Percentiles rank a stretch among this genome's conserved stretches.
Conservation (phyloP, 2,888 invertebrate genomes). For the Chouioia cunea region DNA sequence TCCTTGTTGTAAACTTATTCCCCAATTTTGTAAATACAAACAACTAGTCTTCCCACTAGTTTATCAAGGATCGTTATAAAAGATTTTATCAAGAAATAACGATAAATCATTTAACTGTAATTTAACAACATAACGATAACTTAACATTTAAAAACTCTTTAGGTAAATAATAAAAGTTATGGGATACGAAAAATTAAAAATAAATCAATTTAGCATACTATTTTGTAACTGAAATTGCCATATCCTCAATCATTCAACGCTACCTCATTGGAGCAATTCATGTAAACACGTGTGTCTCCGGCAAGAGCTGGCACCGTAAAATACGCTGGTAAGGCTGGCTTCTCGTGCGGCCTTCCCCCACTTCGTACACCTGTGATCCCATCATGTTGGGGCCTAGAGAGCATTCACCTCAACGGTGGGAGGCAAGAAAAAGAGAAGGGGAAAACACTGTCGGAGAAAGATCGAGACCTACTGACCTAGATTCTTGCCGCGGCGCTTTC, state of each 20-base stretch:
- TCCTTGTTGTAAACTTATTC: no score
- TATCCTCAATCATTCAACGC: background rate
- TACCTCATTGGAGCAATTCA: slow-evolving; percentile 9
- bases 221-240: no score
- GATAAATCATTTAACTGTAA: no score
- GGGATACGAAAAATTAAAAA: no score
- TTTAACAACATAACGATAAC: no score
- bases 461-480: slow-evolving; percentile 66
- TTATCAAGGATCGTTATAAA: no score
- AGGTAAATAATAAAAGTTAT: no score
- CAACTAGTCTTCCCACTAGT: no score
- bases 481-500: slow-evolving; percentile 62
- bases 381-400: background rate
- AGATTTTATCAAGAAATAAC: no score
- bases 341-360: slow-evolving; percentile 16
- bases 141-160: no score
- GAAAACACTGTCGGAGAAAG: slow-evolving; percentile 34
- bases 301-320: slow-evolving; percentile 11
- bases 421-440: slow-evolving; percentile 45
- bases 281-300: slow-evolving; percentile 12
- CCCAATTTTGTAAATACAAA: no score
- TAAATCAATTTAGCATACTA: no score
- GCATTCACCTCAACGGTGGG: slow-evolving; percentile 2
- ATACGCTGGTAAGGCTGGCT: background rate
- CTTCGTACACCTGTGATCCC: slow-evolving; percentile 6